Evolutionary conservation across 2,113 vertebrate genomes (phyloP), one percentile per base, ranked within the genome.

Genomic region (Anser cygnoides): DNA sequence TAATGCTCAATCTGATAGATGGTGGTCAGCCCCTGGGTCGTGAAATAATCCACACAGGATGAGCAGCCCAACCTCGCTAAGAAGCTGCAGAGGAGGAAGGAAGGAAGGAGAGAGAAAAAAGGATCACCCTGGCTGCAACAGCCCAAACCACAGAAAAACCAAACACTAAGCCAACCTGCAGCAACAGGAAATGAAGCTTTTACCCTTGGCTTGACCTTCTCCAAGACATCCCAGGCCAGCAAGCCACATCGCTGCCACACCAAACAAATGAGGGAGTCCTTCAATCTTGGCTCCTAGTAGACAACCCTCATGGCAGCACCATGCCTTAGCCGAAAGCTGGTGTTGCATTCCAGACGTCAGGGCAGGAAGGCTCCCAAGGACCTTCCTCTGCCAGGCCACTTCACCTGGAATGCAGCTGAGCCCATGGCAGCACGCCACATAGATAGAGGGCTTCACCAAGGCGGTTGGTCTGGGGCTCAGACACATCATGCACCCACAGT

Each of bases 1-100:
- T 99, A 99, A 98, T 99, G 99, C 98, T 99, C 99, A 98, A 99
- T 99, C 99, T 99, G 99, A 99, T 99, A 99, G 98, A 99, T 99
- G 98, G 98, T 99, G 98, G 98, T 99, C 98, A 99, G 98, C 96
- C 99, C 99, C 96, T 99, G 99, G 98, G 99, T 99, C 98, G 99
- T 99, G 99, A 99, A 99, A 99, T 99, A 99, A 98, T 99, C 99
- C 99, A 99, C 97, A 98, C 99, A 99, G 98, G 99, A 99, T 97
- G 99, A 98, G 97, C 99, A 99, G 98, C 99, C 99, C 98, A 99
- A 98, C 98, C 99, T 99, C 92, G 99, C 98, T 97, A 99, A 99
- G 98, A 99, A 99, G 98, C 99, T 99, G 98, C 90, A 98, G 97
- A 96, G 90, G 97, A 96, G 95, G 94, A 97, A 96, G 97, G 95